Conservation (phyloP, 2,888 invertebrate species). For the Xylota sylvarum region DNA sequence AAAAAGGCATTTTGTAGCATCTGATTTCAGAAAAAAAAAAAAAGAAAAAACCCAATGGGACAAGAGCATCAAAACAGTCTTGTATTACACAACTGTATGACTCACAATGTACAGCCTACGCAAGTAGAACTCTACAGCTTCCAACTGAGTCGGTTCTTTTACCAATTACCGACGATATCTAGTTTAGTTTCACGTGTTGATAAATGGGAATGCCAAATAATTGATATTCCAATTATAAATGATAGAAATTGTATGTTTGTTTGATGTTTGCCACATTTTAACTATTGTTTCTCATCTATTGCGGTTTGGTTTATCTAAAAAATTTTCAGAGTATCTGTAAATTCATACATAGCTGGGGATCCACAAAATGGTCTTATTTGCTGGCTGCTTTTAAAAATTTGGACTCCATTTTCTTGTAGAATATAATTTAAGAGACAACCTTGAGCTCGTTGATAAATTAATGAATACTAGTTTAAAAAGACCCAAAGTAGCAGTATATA, state of each 20-base stretch:
- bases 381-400: too few relatives aligned
- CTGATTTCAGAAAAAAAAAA: too few relatives aligned
- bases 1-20: too few relatives aligned
- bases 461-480: too few relatives aligned
- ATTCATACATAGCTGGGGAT: too few relatives aligned
- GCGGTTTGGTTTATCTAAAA: neutral
- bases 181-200: slow-evolving; percentile 4
- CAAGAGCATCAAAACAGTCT: neutral
- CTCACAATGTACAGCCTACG: neutral
- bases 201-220: slow-evolving; percentile 2
- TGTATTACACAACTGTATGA: neutral
- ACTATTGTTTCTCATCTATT: neutral
- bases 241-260: neutral
- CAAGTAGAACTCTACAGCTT: too few relatives aligned
- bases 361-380: too few relatives aligned
- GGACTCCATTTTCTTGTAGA: too few relatives aligned
- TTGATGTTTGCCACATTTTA: neutral
- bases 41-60: neutral
- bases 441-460: too few relatives aligned
- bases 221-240: slow-evolving; percentile 2
- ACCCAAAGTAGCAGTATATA: too few relatives aligned
- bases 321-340: too few relatives aligned
- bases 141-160: slow-evolving; percentile 15
- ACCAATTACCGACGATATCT: neutral
- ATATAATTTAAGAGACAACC: too few relatives aligned